A percentile compares a stretch with the other conserved stretches of the same genome.
Evolutionary conservation across 30 jellyfish, hydroid and myxozoan species (phyloP).

Genomic region (Haliclystus octoradiatus): DNA sequence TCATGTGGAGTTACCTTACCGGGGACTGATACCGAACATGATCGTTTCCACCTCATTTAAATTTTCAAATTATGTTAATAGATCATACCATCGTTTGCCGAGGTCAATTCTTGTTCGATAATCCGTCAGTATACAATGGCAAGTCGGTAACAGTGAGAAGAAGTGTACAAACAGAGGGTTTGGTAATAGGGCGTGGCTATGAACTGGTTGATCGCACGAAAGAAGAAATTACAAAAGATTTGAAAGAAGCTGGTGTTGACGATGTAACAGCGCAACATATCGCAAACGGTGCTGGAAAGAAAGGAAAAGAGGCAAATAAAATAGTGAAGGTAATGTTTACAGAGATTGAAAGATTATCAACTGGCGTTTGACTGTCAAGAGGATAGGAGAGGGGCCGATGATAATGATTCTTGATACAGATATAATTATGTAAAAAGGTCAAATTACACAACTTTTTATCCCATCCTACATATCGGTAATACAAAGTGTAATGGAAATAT

Average conservation of each 20-base stretch:
- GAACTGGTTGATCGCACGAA: constrained; percentile 40
- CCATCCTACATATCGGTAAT: too few species aligned
- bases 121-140: background rate
- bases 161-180: constrained; percentile 9
- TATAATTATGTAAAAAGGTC: too few species aligned
- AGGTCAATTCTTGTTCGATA: background rate
- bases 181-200: constrained; percentile 52
- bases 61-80: background rate
- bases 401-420: too few species aligned
- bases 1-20: too few species aligned
- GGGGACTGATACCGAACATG: too few species aligned
- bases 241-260: constrained; percentile 38
- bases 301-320: constrained; percentile 23
- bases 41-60: background rate
- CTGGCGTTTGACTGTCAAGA: too few species aligned
- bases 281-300: constrained; percentile 29
- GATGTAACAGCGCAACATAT: constrained; percentile 18
- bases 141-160: background rate
- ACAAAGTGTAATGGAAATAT: too few species aligned
- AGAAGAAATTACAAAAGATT: constrained; percentile 20
- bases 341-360: too few species aligned
- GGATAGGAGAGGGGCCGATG: too few species aligned
- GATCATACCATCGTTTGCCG: background rate
- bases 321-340: constrained; percentile 28
- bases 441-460: too few species aligned